Evolutionary conservation across 2,888 invertebrate species (phyloP).

Genomic region (Lepidocyrtinus sp.): DNA sequence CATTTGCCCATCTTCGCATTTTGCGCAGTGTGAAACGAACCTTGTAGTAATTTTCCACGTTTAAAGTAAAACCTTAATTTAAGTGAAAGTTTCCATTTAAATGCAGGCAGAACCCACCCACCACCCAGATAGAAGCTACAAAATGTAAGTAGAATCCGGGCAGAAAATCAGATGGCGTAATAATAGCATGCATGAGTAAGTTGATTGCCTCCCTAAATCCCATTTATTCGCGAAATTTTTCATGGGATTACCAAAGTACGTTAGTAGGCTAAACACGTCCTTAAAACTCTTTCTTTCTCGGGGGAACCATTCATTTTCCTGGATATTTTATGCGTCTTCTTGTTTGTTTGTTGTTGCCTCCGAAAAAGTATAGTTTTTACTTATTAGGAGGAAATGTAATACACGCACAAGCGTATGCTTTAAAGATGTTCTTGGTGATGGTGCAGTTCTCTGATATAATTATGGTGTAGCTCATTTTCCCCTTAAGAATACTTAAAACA

Average conservation of each 20-base stretch:
- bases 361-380: background rate
- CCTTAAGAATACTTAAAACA: background rate
- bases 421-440: background rate
- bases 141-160: no score
- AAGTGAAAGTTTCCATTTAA: no score
- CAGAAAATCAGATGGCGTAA: no score
- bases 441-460: background rate
- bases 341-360: background rate
- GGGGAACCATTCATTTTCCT: conserved; percentile 19
- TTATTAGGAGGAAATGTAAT: background rate
- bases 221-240: background rate
- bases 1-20: no score
- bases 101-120: no score
- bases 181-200: conserved; percentile 10
- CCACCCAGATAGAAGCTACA: no score
- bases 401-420: background rate
- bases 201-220: conserved; percentile 7
- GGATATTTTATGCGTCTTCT: background rate
- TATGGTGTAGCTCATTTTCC: background rate
- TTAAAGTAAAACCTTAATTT: no score
- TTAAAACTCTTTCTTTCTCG: conserved; percentile 7
- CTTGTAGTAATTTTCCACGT: no score
- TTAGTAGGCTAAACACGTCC: background rate
- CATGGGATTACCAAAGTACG: background rate
- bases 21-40: no score